Base-by-base conservation (phyloP, 2,113 vertebrate species). In the Psilopogon haemacephalus region DNA sequence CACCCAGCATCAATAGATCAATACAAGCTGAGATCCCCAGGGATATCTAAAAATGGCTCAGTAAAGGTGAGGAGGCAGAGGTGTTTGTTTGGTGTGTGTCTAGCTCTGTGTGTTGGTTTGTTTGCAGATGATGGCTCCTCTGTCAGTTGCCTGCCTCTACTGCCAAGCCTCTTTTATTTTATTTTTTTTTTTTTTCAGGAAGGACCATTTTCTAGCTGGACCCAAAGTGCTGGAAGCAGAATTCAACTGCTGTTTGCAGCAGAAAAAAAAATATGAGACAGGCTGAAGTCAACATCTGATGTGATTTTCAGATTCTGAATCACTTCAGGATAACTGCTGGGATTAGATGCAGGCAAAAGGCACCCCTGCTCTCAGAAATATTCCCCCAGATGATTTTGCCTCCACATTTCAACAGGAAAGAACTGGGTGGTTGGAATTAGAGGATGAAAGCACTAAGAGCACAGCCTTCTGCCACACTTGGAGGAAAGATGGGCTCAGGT, bases 1-100 rank as follows among this genome's bases (percentile, higher is more conserved):
- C 35, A 6, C 23, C 35, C 44, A 19, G 20, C 38, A n/a, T 20
- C 67, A 40, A 3, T 12, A 65, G 42, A 38, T 64, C 76, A 33
- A 9, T 23, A 10, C 23, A 18, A 55, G 15, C n/a, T 44, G 46
- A 42, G 56, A 21, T 62, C 32, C 40, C 32, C 27, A 65, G 56
- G 52, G 78, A 19, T 37, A 27, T 5, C 55, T 70, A 13, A 21
- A 70, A 37, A 10, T 6, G 19, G 30, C 0, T 54, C 0, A 1
- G 26, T 5, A 12, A 42, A 38, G 33, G 32, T 30, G 56, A 30
- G 62, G 64, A 56, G 70, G 67, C 9, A 35, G 67, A n/a, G 24
- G 8, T 19, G 44, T 60, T 73, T 74, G 19, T 52, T 15, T 50
- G 27, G 15, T 32, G 28, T 17, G 54, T 55, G 27, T 55, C 27